Evolutionary conservation across 2,888 invertebrate species (phyloP).

Genomic region (Sepioteuthis lessoniana): DNA sequence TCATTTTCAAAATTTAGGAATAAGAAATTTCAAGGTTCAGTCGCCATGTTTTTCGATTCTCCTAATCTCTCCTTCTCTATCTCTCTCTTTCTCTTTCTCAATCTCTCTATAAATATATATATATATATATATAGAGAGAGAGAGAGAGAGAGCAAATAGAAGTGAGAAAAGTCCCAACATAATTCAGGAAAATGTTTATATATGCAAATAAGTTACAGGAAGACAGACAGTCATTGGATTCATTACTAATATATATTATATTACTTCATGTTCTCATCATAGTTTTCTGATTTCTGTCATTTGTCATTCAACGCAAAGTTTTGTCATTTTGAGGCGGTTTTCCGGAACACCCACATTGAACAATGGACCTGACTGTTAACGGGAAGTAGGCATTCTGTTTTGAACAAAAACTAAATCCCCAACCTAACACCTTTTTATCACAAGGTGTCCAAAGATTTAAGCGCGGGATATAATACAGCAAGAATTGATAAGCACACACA

Average conservation of each 20-base stretch:
- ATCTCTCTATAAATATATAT: no score
- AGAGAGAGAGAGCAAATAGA: no score
- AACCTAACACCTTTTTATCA: background rate
- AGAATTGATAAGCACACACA: no score
- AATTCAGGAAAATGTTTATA: no score
- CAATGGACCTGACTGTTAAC: background rate
- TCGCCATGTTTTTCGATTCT: no score
- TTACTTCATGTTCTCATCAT: background rate
- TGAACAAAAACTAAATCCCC: background rate
- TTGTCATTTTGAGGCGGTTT: background rate
- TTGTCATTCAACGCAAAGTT: background rate
- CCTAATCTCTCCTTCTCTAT: no score
- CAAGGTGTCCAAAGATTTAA: background rate
- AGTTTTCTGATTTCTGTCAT: background rate
- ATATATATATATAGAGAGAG: no score
- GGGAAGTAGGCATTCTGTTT: background rate
- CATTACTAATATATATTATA: background rate
- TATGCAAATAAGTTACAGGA: no score
- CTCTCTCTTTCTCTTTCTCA: no score
- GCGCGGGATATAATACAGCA: background rate
- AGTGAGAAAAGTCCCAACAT: no score
- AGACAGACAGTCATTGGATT: background rate
- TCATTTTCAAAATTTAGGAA: no score
- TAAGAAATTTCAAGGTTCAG: no score
- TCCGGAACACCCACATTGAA: background rate